phyloP scores from a whole-genome alignment of 2,113 vertebrate genomes.

The Chrysemys picta region DNA sequence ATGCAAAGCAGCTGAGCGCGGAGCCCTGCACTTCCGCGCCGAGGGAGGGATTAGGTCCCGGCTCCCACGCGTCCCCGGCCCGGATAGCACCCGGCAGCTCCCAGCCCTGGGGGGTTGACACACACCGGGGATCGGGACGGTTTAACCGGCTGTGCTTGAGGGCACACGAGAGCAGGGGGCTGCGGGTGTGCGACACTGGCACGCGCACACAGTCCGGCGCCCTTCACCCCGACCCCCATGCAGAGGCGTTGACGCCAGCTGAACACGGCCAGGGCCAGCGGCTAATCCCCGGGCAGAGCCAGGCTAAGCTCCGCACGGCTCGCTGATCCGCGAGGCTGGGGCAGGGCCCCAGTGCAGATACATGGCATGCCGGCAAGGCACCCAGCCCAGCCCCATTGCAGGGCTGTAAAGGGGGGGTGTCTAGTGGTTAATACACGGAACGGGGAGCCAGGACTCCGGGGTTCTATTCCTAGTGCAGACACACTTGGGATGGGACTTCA shows the following conservation, averaged over 20 bases:
- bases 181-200: too few species aligned
- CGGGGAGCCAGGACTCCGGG: conserved; percentile 43
- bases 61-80: too few species aligned
- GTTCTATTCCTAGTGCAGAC: conserved; percentile 47
- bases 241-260: background rate
- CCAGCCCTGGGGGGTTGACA: too few species aligned
- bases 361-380: too few species aligned
- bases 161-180: background rate
- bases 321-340: background rate
- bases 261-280: background rate
- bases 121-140: too few species aligned
- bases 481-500: background rate
- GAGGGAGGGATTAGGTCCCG: background rate
- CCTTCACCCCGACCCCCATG: background rate
- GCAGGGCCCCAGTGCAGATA: too few species aligned
- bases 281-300: background rate
- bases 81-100: too few species aligned
- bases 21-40: background rate
- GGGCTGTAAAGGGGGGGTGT: background rate
- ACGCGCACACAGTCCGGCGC: background rate
- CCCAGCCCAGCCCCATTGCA: too few species aligned
- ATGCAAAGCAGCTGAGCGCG: background rate
- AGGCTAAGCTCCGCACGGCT: too few species aligned
- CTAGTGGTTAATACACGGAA: background rate
- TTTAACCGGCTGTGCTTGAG: too few species aligned